A percentile compares a stretch with the other conserved stretches of the same genome.
Evolutionary conservation across 2,113 vertebrate species (phyloP).

Genomic region (Otis tarda): DNA sequence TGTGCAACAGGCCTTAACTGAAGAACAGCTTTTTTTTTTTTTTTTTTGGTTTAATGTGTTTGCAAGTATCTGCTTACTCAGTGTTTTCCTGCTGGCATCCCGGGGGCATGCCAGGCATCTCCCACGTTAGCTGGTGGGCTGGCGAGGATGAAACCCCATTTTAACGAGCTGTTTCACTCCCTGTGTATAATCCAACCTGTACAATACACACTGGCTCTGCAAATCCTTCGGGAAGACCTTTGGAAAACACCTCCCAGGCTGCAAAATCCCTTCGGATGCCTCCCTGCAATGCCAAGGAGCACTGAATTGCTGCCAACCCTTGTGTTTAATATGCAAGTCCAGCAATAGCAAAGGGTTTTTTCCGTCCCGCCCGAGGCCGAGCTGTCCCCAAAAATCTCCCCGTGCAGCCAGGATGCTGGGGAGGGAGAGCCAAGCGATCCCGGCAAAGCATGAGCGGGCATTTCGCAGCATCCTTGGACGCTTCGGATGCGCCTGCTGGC

Average conservation of each 20-base stretch:
- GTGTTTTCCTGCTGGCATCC: background rate
- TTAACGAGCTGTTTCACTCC: background rate
- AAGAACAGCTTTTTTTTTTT: background rate
- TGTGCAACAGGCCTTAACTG: background rate
- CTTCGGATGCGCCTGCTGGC: background rate
- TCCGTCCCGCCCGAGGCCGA: background rate
- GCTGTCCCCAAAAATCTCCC: background rate
- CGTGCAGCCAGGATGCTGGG: background rate
- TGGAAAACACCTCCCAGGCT: background rate
- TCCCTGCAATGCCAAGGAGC: rapidly evolving
- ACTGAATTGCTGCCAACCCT: rapidly evolving
- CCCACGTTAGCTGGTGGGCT: background rate
- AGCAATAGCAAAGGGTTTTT: background rate
- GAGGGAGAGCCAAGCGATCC: background rate
- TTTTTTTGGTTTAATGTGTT: background rate
- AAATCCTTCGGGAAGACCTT: background rate
- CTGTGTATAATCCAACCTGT: rapidly evolving
- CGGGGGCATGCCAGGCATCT: background rate
- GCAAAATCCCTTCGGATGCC: background rate
- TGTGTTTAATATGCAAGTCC: rapidly evolving
- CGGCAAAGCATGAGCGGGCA: background rate
- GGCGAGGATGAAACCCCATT: background rate
- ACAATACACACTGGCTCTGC: background rate
- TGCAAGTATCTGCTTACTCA: background rate
- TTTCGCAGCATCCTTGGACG: background rate